Evolutionary conservation across 2,113 vertebrate genomes (phyloP), one percentile per base, ranked within the genome.

Genomic region (Sylvicapra grimmia): DNA sequence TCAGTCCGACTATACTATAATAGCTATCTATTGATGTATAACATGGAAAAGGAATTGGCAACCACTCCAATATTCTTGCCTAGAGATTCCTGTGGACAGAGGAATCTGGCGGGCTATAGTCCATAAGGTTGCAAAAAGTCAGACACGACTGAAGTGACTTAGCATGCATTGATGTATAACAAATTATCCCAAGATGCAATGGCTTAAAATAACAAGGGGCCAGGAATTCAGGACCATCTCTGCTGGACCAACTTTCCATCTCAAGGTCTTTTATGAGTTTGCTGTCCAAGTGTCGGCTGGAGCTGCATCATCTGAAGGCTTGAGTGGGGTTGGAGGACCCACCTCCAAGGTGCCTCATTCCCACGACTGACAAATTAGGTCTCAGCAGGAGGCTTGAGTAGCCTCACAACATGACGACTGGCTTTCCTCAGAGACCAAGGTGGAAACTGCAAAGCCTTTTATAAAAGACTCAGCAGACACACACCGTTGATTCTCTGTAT

Each of bases 401-500:
- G 90, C 77, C 77, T 82, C 47, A 10, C 6, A 21, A 29, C 33
- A 8, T 6, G 33, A 11, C 3, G 0, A 59, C 77, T 23, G 23
- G 10, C 23, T 61, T 61, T 58, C 90, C 77, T 3, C 6, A 29
- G 90, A 40, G n/a, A 11, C 49, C 49, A 10, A 15, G 25, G 27
- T 7, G 3, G 6, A 40, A 54, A n/a, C 49, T 15, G 49, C 25
- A 31, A 15, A 83, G 25, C 33, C 75, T 36, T 51, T 51, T 29
- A 21, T 21, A n/a, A 31, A 33, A 29, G 23, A 8, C 47, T 61
- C 14, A 27, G 75, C 0, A 4, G n/a, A 19, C 16, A 21, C 27
- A 15, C 8, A 23, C n/a, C 1, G 0, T 58, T 4, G 11, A 6
- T 51, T 53, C 16, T 10, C 59, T 33, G 12, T 31, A 14, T 54